phyloP scores from a whole-genome alignment of 92 coral and sea anemone genomes.

The Plumapathes pennacea region DNA sequence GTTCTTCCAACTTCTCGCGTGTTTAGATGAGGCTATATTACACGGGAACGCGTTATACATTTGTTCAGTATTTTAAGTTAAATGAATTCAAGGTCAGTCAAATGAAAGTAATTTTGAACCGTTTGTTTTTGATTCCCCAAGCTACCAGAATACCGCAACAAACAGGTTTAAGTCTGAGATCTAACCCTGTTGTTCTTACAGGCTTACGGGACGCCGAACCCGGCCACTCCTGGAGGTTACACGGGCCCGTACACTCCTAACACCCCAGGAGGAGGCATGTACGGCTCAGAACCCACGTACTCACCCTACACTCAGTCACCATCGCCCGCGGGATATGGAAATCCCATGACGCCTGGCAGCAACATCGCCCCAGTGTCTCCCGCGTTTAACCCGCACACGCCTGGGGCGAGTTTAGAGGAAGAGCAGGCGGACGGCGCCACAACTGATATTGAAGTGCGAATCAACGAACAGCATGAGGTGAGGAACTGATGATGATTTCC shows the following conservation, averaged over 20 bases:
- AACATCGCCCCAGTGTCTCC: constrained; percentile 93
- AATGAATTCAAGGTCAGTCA: no score
- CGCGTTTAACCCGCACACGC: constrained; percentile 93
- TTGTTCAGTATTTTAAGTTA: no score
- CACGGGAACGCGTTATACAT: no score
- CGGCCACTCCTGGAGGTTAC: constrained; percentile 96
- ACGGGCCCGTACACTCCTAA: constrained; percentile 93
- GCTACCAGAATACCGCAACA: no score
- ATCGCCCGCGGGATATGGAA: constrained; percentile 94
- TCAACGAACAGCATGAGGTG: constrained; percentile 91
- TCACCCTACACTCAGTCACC: constrained; percentile 98
- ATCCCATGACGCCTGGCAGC: constrained; percentile 99
- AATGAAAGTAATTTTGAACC: no score
- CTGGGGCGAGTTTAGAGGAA: constrained; percentile 90
- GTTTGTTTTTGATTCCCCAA: no score
- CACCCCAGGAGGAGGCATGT: constrained; percentile 97
- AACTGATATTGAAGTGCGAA: constrained; percentile 90
- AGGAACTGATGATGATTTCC: constrained; percentile 12
- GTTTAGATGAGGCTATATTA: no score
- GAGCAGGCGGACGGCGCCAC: constrained; percentile 92
- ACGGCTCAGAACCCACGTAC: constrained; percentile 97
- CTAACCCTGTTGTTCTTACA: constrained; percentile 14
- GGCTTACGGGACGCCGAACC: constrained; percentile 97
- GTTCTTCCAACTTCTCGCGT: no score
- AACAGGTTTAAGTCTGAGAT: no score